Evolutionary conservation across 92 coral and sea anemone genomes (phyloP).

Genomic region (Muricea muricata): DNA sequence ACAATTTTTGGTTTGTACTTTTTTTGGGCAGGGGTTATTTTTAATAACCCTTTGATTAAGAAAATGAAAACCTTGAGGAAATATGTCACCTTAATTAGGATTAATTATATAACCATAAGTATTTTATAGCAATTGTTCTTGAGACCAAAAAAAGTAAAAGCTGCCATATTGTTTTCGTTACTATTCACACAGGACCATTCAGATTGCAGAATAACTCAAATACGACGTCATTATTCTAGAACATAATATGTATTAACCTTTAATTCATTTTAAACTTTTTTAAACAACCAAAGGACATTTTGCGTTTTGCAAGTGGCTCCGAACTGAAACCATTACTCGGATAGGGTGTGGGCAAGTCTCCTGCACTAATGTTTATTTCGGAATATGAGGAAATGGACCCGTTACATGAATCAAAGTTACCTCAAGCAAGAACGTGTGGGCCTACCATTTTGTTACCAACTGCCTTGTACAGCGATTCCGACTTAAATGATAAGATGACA

Average conservation of each 20-base stretch:
- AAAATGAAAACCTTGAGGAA: no score
- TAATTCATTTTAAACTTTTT: neutral
- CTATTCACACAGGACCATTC: neutral
- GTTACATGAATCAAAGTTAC: conserved; percentile 24
- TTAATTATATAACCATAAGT: no score
- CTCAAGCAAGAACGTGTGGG: conserved; percentile 44
- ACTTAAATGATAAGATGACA: conserved; percentile 34
- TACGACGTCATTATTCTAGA: no score
- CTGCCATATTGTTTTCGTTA: neutral
- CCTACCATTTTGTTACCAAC: conserved; percentile 40
- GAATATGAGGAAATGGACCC: neutral
- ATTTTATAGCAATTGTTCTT: no score
- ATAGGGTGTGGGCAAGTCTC: neutral
- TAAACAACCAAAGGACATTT: conserved; percentile 39
- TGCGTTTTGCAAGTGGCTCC: no score
- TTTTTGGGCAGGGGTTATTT: no score
- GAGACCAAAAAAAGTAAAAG: neutral
- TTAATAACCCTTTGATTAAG: no score
- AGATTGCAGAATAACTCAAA: no score
- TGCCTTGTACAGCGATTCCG: conserved; percentile 1
- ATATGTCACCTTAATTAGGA: no score
- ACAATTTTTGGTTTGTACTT: no score
- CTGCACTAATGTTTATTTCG: conserved; percentile 34
- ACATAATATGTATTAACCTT: no score
- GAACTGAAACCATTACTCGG: no score